Base-by-base conservation (phyloP, 2,113 vertebrate species). In the Psittacula cyanocephala region DNA sequence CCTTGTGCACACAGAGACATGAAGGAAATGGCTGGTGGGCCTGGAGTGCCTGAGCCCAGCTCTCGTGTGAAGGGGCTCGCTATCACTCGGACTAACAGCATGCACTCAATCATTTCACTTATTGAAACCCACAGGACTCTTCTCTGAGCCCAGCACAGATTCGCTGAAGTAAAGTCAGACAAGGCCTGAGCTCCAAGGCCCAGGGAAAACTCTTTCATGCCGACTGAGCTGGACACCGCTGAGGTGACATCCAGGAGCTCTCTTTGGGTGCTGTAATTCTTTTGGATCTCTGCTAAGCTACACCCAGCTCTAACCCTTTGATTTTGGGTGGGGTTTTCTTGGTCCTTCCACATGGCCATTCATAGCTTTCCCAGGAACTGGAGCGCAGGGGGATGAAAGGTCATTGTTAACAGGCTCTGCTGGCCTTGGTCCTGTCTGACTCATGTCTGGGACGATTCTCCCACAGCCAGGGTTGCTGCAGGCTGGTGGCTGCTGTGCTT, bases 191-290 rank as follows among this genome's bases (percentile, higher is more conserved):
- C 49, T 65, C 19, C 52, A 31, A 8, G 11, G 5, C 35, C 41
- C n/a, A 22, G 19, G 47, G 47, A 46, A 31, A 68, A 12, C 24
- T 13, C 28, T 35, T 81, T 17, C 53, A 10, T 15, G 18, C 44
- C 3, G 1, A 17, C 50, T 5, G 13, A 1, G 19, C 0, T 62
- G 68, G 72, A 69, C n/a, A 35, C 13, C 10, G 8, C 29, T 3
- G 46, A 12, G 44, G 8, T 13, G 37, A 4, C n/a, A 53, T 7
- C 75, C 65, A 50, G 62, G 70, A 31, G 50, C 18, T 44, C 14
- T 35, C 53, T 25, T 13, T 8, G 50, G 41, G 46, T 27, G 13
- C 7, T 57, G 17, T 16, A 1, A 29, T 63, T 19, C 55, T 44
- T 49, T 6, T 24, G 46, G 47, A 53, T 25, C 29, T 43, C 53